These are phyloP conservation scores for Caenorhabditis macrosperma DNA, from an alignment of 2,888 invertebrate species.

Conservation along the genomic window DNA sequence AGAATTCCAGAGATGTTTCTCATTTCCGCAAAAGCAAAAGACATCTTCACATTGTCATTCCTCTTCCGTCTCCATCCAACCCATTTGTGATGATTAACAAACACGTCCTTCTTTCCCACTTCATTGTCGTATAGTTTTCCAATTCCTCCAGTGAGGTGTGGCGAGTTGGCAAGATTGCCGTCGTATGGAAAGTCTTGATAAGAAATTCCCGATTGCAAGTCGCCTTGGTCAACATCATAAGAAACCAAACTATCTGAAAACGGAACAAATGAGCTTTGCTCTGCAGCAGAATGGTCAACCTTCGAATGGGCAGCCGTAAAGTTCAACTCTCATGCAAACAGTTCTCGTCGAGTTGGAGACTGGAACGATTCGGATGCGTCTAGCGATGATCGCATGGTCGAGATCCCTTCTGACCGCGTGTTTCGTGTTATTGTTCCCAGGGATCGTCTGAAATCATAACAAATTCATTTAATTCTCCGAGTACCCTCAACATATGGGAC, in stretches of 20 bases:
- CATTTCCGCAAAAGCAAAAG: slow-evolving; percentile 90
- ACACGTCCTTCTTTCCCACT: slow-evolving; percentile 81
- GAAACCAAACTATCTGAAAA: slow-evolving; percentile 88
- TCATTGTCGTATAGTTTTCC: slow-evolving; percentile 87
- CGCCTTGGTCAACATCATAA: slow-evolving; percentile 83
- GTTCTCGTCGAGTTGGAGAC: slow-evolving; percentile 89
- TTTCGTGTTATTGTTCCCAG: slow-evolving; percentile 92
- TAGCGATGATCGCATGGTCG: slow-evolving; percentile 89
- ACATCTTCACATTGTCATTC: slow-evolving; percentile 81
- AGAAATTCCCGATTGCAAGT: slow-evolving; percentile 53
- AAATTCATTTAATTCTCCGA: slow-evolving; percentile 2
- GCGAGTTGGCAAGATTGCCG: slow-evolving; percentile 74
- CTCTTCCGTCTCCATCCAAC: slow-evolving; percentile 87
- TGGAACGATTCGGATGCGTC: slow-evolving; percentile 87
- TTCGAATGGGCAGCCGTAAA: slow-evolving; percentile 91
- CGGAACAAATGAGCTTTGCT: not conserved
- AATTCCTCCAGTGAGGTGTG: slow-evolving; percentile 87
- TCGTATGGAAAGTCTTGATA: slow-evolving; percentile 85
- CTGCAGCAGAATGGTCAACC: slow-evolving; percentile 82
- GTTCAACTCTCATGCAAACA: slow-evolving; percentile 92
- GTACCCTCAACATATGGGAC: not conserved
- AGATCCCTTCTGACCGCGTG: slow-evolving; percentile 87
- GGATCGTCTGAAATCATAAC: slow-evolving; percentile 85
- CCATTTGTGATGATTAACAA: slow-evolving; percentile 86
- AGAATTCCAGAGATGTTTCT: slow-evolving; percentile 90